Conservation (phyloP, 2,888 invertebrate genomes). For the Leucoma salicis region DNA sequence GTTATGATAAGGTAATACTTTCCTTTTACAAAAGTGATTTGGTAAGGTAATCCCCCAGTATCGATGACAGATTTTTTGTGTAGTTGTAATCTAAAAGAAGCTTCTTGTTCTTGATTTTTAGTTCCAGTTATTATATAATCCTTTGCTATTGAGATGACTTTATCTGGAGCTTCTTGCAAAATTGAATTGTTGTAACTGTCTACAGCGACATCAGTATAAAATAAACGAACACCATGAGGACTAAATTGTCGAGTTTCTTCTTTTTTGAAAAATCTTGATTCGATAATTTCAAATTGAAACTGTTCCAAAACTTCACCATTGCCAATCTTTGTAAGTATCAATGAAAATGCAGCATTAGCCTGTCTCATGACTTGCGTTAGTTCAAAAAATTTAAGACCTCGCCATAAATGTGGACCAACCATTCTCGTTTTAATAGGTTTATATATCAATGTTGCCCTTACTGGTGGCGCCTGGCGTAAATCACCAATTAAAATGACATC, state of each 20-base stretch:
- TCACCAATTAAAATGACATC: conserved; percentile 29
- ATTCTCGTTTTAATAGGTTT: neutral
- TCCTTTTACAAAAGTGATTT: conserved; percentile 21
- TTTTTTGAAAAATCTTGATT: conserved; percentile 13
- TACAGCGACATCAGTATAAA: conserved; percentile 19
- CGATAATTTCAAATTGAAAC: conserved; percentile 4
- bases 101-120: conserved; percentile 16
- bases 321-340: conserved; percentile 7
- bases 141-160: neutral
- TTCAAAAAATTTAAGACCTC: conserved; percentile 1
- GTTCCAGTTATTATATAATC: conserved; percentile 16
- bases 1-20: conserved; percentile 27
- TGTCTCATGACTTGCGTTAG: conserved; percentile 7
- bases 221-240: conserved; percentile 22
- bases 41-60: conserved; percentile 27
- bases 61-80: conserved; percentile 28
- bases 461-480: conserved; percentile 25
- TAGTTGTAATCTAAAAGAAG: conserved; percentile 17
- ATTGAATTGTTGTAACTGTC: conserved; percentile 10
- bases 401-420: neutral
- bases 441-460: neutral
- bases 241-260: conserved; percentile 15
- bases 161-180: neutral
- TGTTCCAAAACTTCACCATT: conserved; percentile 4
- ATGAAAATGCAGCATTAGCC: conserved; percentile 5